A percentile compares a stretch with the other conserved stretches of the same genome.
Conservation (phyloP, 2,113 vertebrate species). For the Percopsis transmontana region DNA sequence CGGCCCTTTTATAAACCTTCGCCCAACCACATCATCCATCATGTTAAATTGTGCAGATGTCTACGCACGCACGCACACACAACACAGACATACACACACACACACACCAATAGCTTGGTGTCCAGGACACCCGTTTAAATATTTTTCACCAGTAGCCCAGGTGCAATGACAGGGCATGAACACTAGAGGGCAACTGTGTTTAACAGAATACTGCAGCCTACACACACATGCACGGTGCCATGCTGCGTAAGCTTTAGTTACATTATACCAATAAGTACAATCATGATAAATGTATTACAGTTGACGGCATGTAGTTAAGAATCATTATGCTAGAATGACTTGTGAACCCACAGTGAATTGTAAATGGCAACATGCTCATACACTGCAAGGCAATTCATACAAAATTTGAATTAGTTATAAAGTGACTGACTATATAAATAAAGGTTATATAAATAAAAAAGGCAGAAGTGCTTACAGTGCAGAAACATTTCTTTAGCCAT, state of each 20-base stretch:
- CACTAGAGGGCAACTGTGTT: conserved; percentile 75
- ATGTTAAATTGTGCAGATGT: conserved; percentile 57
- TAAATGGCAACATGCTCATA: conserved; percentile 12
- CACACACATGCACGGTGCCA: not conserved
- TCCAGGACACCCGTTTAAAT: too few species aligned
- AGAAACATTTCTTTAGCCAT: conserved; percentile 16
- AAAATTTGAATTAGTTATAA: conserved; percentile 21
- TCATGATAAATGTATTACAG: too few species aligned
- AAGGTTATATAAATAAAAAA: conserved; percentile 43
- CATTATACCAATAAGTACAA: conserved; percentile 37
- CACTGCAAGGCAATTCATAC: not conserved
- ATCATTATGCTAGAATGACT: conserved; percentile 24
- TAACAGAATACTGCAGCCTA: conserved; percentile 21
- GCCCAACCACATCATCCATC: conserved; percentile 48
- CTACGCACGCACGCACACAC: conserved; percentile 5
- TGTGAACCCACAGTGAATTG: conserved; percentile 33
- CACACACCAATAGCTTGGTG: not conserved
- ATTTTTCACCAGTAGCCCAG: conserved; percentile 2
- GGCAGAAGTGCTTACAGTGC: conserved; percentile 21
- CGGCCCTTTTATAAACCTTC: conserved; percentile 53
- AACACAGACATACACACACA: not conserved
- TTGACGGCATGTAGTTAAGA: too few species aligned
- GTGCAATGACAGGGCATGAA: conserved; percentile 27
- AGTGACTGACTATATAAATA: conserved; percentile 38
- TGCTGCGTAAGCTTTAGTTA: not conserved